Conservation (phyloP, 2,113 vertebrate genomes). For the Ibidorhyncha struthersii region DNA sequence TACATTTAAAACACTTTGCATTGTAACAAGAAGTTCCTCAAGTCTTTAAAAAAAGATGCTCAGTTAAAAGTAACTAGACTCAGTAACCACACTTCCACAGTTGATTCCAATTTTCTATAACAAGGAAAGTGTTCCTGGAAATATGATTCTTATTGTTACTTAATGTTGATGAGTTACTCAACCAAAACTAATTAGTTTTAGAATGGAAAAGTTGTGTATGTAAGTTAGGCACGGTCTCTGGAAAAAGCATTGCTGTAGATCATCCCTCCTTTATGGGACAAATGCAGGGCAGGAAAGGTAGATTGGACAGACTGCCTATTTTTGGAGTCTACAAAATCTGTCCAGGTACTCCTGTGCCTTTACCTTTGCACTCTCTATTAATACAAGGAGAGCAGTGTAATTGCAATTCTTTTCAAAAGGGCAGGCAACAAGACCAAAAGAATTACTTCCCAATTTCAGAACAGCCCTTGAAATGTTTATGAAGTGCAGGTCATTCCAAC, state of each 20-base stretch:
- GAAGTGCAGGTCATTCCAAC: background rate
- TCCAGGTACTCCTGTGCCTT: background rate
- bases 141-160: constrained; percentile 52
- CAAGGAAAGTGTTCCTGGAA: constrained; percentile 55
- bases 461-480: background rate
- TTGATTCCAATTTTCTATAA: constrained; percentile 41
- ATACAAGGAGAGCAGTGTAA: background rate
- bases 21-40: background rate
- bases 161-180: constrained; percentile 46
- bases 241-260: background rate
- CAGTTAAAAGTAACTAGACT: background rate
- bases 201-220: constrained; percentile 31
- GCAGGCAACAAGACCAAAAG: background rate
- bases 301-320: background rate
- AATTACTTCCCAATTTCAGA: background rate
- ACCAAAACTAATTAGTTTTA: constrained; percentile 53
- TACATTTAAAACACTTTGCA: background rate
- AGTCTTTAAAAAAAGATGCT: background rate
- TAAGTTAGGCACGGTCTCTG: background rate
- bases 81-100: constrained; percentile 1
- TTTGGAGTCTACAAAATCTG: background rate
- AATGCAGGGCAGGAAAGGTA: background rate
- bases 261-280: background rate
- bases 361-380: background rate
- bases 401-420: background rate